Evolutionary conservation across 2,113 vertebrate genomes (phyloP).

Genomic region (Tauraco erythrolophus): DNA sequence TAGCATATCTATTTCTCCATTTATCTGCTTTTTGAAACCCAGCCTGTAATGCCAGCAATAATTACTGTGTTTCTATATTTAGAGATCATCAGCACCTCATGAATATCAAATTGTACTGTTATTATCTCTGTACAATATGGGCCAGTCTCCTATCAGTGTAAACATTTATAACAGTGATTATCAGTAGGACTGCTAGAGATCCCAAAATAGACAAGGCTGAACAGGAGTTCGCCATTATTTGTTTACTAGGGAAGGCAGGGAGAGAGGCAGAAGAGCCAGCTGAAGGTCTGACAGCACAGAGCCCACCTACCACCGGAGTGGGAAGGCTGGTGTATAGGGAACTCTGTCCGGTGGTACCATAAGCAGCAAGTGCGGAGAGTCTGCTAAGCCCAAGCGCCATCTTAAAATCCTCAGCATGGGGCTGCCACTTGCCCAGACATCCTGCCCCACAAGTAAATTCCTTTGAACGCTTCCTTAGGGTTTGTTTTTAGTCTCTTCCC

Average conservation of each 20-base stretch:
- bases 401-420: neutral
- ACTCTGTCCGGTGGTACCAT: neutral
- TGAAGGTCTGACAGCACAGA: neutral
- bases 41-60: constrained; percentile 52
- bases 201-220: constrained; percentile 46
- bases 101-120: constrained; percentile 69
- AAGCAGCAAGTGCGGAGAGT: neutral
- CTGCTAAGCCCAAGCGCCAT: neutral
- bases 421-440: neutral
- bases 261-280: neutral
- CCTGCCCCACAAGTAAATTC: neutral
- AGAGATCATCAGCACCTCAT: constrained; percentile 65
- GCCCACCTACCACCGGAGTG: neutral
- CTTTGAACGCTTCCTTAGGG: neutral
- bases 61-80: constrained; percentile 70
- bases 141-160: constrained; percentile 46
- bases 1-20: constrained; percentile 61
- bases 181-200: constrained; percentile 17
- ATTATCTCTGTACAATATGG: constrained; percentile 55
- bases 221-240: constrained; percentile 11
- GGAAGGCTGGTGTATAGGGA: neutral
- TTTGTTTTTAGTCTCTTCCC: neutral
- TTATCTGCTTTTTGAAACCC: constrained; percentile 64
- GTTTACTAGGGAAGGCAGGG: neutral
- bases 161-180: constrained; percentile 55